Base-by-base conservation (phyloP, 1,140 invertebrate species). In the Atta colombica region DNA sequence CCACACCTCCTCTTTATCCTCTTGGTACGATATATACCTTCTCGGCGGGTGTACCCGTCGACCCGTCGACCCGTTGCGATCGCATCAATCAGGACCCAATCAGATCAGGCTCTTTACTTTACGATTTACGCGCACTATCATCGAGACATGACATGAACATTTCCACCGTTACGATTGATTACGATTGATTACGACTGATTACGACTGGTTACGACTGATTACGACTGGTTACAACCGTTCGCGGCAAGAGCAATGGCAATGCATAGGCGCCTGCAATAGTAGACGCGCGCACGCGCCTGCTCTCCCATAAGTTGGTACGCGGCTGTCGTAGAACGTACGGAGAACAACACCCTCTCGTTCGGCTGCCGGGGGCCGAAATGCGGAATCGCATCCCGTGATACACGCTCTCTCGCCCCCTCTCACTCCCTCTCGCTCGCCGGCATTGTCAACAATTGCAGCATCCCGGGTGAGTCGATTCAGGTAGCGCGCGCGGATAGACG, bases 371-470 rank as follows among this genome's bases (percentile, higher is more conserved):
- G 89, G 87, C 89, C 92, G 90, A 94, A 94, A 93, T 94, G 93
- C 92, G 90, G 91, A 84, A 91, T 89, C 87, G 90, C 82, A 35
- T 39, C 88, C 89, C 89, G 66, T 81, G 71, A 55, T 7, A 60
- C 31, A 28, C 49, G 49, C 51, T 49, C 85, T 68, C 78, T 77
- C 71, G 68, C 81, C 77, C 82, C 80, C 65, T 91, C 77, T 69
- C 85, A 78, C 63, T 92, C 88, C 88, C 74, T 87, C 88, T 74
- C 90, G 69, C 86, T 88, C 91, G 90, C 72, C 85, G 87, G 89
- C 90, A 92, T 91, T 94, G 93, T 94, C 94, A 94, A 94, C 94
- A 94, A 94, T 95, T 94, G 91, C 93, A 94, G 93, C 93, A 92
- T 91, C 93, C 92, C 91, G 91, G 89, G 88, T 89, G 90, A 92